These are phyloP conservation scores for Amphilophus citrinellus DNA, from an alignment of 2,113 vertebrate species.

Conservation along the genomic window DNA sequence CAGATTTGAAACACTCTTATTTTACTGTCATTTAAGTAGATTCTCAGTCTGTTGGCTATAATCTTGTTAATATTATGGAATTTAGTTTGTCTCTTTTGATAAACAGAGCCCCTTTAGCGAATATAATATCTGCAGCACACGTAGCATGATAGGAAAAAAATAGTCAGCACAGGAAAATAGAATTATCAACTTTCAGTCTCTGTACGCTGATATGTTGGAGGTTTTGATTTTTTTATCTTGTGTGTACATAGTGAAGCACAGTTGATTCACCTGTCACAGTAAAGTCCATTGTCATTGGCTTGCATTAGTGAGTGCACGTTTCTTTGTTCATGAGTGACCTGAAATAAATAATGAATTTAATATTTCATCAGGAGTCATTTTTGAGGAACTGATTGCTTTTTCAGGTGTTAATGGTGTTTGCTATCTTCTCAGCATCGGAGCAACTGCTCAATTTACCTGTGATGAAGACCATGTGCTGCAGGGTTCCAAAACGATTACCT, in stretches of 20 bases:
- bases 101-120: neutral
- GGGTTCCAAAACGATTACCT: slow-evolving; percentile 96
- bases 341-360: slow-evolving; percentile 36
- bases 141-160: neutral
- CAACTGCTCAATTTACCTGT: slow-evolving; percentile 92
- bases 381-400: slow-evolving; percentile 56
- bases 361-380: slow-evolving; percentile 42
- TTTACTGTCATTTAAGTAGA: neutral
- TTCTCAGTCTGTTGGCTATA: slow-evolving; percentile 2
- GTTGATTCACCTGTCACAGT: neutral
- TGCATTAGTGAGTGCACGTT: neutral
- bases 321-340: slow-evolving; percentile 2
- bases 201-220: neutral
- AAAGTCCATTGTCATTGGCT: neutral
- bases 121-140: neutral
- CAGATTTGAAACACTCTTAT: neutral
- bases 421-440: slow-evolving; percentile 86
- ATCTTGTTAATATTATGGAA: neutral
- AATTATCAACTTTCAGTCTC: neutral
- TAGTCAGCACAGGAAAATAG: neutral
- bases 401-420: slow-evolving; percentile 50
- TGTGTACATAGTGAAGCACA: neutral
- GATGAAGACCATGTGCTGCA: slow-evolving; percentile 97
- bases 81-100: neutral
- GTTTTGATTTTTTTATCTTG: neutral